These are phyloP conservation scores for Zalophus californianus DNA, from an alignment of 2,797 vertebrate genomes.

Conservation along the genomic window DNA sequence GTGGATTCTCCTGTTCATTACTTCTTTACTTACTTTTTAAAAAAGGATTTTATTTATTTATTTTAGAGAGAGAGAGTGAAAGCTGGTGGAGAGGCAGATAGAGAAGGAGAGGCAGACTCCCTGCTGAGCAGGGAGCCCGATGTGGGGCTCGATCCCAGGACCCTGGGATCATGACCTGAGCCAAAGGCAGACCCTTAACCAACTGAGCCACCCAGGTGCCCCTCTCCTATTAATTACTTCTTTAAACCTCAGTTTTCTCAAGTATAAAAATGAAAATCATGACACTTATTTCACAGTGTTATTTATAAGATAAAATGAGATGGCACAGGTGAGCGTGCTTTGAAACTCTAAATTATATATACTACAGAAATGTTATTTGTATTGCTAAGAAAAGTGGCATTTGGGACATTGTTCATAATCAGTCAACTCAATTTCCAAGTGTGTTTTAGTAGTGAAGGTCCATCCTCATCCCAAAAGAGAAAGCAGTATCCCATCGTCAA, in stretches of 20 bases:
- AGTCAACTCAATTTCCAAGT: constrained; percentile 31
- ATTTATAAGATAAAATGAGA: constrained; percentile 61
- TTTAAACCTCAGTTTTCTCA: constrained; percentile 21
- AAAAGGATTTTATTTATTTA: neutral
- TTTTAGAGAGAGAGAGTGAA: neutral
- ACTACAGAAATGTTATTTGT: constrained; percentile 46
- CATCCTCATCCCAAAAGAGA: constrained; percentile 1
- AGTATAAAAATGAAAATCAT: constrained; percentile 47
- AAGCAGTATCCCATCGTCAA: constrained; percentile 27
- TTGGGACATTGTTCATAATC: constrained; percentile 20
- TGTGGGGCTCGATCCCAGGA: neutral
- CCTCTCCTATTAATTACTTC: constrained; percentile 20
- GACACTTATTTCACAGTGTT: constrained; percentile 9
- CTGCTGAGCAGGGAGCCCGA: too few species aligned
- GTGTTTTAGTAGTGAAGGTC: constrained; percentile 45
- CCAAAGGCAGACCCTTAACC: neutral
- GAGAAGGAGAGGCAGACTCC: neutral
- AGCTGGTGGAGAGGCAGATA: neutral
- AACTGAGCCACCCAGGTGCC: neutral
- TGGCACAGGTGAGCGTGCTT: constrained; percentile 11
- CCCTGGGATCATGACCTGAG: neutral
- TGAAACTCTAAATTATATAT: constrained; percentile 24
- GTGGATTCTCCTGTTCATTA: constrained; percentile 3
- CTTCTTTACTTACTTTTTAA: neutral
- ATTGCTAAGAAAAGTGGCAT: constrained; percentile 8